Evolutionary conservation across 2,113 vertebrate species (phyloP), one percentile per base, ranked within the genome.

Genomic region (Passer domesticus): DNA sequence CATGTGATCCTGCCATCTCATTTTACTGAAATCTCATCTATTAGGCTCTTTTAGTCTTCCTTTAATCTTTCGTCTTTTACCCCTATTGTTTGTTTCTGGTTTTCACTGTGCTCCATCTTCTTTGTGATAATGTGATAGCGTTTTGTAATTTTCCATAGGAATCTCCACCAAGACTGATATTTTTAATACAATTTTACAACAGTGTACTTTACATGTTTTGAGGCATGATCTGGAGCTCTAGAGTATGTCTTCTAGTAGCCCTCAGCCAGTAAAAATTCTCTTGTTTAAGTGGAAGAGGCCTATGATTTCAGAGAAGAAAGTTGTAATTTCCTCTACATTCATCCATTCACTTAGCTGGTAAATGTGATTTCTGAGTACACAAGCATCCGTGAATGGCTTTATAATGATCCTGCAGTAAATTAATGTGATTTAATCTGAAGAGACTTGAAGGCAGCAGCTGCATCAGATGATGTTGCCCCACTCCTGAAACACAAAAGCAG

Each of bases 241-340:
- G 12, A 46, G 44, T 86, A 41, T 64, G 37, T 24, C 79, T 90
- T 79, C 41, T 67, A 81, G 81, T 39, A 89, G 86, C 46, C 62
- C 77, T 86, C 86, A 90, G 83, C 69, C 77, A 92, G 68, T 60
- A 67, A 67, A 93, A 93, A 89, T 82, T 95, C 93, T 92, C 86
- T 95, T 92, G 75, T 78, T 94, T 39, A 87, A 93, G 93, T 94
- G 92, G 92, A 95, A 90, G 41, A 96, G 86, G 72, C 46, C 93
- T 97, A 89, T 96, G 95, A 97, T 97, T 96, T 97, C 88, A 90
- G 76, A 93, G 83, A 90, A 97, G 94, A 90, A 94, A 94, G 94
- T 96, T 95, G 94, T 96, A 96, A 97, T 96, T 97, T 96, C 94
- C 93, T 94, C 83, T 84, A 75, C 80, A 95, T 96, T 96, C 93